phyloP scores from a whole-genome alignment of 2,113 vertebrate genomes.

The Ailurus styani region DNA sequence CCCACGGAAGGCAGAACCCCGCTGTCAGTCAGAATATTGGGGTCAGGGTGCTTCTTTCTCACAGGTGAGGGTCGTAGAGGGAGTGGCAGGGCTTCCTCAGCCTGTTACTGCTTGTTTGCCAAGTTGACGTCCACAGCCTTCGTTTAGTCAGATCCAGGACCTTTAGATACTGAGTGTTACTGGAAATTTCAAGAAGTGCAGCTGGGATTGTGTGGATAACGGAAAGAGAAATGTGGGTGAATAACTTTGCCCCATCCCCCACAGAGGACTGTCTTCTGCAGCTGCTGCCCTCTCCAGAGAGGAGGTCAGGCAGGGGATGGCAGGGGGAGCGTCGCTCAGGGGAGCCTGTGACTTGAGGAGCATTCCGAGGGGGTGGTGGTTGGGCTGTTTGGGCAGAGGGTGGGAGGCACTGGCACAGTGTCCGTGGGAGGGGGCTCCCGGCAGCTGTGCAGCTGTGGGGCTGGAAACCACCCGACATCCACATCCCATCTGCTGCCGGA shows the following conservation, averaged over 20 bases:
- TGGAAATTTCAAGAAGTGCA: not conserved
- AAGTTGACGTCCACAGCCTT: rapidly evolving
- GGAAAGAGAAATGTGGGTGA: not conserved
- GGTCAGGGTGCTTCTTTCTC: not conserved
- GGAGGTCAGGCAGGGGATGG: not conserved
- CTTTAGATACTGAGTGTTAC: not conserved
- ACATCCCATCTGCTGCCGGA: not conserved
- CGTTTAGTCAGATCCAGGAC: not conserved
- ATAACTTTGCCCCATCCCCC: not conserved
- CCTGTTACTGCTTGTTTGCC: not conserved
- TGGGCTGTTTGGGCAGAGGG: not conserved
- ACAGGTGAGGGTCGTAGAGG: not conserved
- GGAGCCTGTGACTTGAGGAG: not conserved
- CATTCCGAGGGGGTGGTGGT: not conserved
- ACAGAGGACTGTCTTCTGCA: not conserved
- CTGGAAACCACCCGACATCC: not conserved
- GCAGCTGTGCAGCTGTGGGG: rapidly evolving
- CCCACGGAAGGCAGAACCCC: not conserved
- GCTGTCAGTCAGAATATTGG: not conserved
- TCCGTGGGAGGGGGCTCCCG: not conserved
- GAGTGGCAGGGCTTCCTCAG: not conserved
- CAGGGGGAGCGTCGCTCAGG: rapidly evolving
- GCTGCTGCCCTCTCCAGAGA: rapidly evolving
- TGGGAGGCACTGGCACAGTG: too few species aligned
- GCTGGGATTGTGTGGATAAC: not conserved